Base-by-base conservation (phyloP, 2,888 invertebrate genomes). In the Plemyria rubiginata region DNA sequence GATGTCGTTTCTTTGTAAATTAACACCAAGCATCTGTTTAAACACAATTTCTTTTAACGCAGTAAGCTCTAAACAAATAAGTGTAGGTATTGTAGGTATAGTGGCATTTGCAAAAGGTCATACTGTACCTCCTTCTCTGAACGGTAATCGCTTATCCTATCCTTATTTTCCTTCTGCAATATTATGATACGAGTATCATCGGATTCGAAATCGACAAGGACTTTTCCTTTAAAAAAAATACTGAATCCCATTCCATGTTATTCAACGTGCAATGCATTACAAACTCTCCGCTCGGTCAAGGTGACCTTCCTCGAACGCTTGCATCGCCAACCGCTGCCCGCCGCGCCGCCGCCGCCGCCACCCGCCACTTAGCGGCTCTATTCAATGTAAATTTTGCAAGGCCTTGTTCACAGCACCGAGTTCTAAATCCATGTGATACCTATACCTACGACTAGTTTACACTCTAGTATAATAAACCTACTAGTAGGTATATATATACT, bases 321-420 rank as follows among this genome's bases (percentile, higher is more conserved):
- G 82, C 84, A 85, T 82, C 79, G 81, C 79, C 78, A 85, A 80
- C 80, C 79, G 85, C 81, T 50, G 60, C n/a, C 46, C 40, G 82
- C 79, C 43, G 43, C 43, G 80, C 80, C 79, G 85, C 81, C 53
- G 60, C 46, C 40, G 82, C 79, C 43, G 43, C 43, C 48, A 53
- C 43, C 55, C 48, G 56, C 43, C 55, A 84, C 79, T 83, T 84
- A 84, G 81, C 85, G 80, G 84, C 83, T 84, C 80, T 80, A 89
- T 91, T 92, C 86, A 90, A 90, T 90, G 88, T 86, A 86, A 92
- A 90, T 90, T 85, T 68, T 80, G 74, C 72, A 74, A 86, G 82
- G 78, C 83, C 86, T 86, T 84, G 82, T 79, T 80, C 70, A 71
- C 76, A 65, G 72, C 65, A 74, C 63, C 55, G 63, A 77, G 74